Evolutionary conservation across 2,888 invertebrate genomes (phyloP).

Genomic region (Coremacera marginata): DNA sequence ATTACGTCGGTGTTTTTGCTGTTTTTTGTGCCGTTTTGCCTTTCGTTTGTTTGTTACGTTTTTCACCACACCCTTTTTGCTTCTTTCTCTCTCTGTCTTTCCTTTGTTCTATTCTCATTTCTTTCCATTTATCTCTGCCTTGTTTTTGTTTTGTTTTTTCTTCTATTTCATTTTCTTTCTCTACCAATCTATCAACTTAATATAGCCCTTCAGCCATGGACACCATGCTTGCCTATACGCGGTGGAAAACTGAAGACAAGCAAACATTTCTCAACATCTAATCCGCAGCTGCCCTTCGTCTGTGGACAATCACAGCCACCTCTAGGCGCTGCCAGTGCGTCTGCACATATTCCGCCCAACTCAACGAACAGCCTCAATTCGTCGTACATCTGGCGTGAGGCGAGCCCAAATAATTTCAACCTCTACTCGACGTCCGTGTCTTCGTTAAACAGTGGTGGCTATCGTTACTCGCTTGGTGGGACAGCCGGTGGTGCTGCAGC

Average conservation of each 20-base stretch:
- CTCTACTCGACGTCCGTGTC: conserved; percentile 69
- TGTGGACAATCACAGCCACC: conserved; percentile 54
- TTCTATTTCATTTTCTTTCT: conserved; percentile 62
- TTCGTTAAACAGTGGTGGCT: conserved; percentile 60
- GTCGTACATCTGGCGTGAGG: conserved; percentile 70
- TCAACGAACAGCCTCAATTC: conserved; percentile 68
- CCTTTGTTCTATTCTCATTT: conserved; percentile 23
- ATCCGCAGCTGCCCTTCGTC: conserved; percentile 69
- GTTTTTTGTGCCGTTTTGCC: conserved; percentile 16
- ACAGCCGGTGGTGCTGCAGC: conserved; percentile 42
- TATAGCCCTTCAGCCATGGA: conserved; percentile 69
- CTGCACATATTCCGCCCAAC: conserved; percentile 54
- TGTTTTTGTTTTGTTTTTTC: conserved; percentile 52
- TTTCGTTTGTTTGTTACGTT: conserved; percentile 36
- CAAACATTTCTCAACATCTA: conserved; percentile 70
- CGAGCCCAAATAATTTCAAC: conserved; percentile 69
- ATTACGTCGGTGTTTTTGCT: conserved; percentile 41
- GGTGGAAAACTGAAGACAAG: conserved; percentile 70
- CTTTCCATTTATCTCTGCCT: conserved; percentile 49
- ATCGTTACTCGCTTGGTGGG: conserved; percentile 61
- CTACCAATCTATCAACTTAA: conserved; percentile 48
- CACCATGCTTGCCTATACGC: conserved; percentile 69
- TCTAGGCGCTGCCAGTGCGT: conserved; percentile 45
- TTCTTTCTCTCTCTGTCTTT: conserved; percentile 8
- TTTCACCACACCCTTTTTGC: conserved; percentile 20